Evolutionary conservation across 2,797 vertebrate genomes (phyloP), one percentile per base, ranked within the genome.

Genomic region (Notolepis coatsorum): DNA sequence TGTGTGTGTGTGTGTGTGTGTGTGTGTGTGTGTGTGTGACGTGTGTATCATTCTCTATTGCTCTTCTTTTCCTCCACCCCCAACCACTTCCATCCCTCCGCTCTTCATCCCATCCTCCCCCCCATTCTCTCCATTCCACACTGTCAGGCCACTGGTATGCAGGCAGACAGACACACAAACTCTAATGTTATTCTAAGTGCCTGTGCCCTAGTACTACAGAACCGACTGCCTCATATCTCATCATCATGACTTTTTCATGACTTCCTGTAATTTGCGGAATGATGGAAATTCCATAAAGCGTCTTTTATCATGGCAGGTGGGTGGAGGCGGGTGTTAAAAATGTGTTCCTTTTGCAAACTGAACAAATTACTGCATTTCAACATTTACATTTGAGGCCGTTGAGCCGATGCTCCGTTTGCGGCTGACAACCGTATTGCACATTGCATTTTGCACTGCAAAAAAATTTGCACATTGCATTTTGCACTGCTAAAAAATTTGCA

Each of bases 111-210:
- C 55, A 37, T 52, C 45, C n/a, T n/a, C n/a, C n/a, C n/a, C n/a
- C n/a, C n/a, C n/a, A n/a, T n/a, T n/a, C n/a, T 13, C 37, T 24
- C 54, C 47, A 47, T 68, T 68, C 59, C 66, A 71, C 46, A 12
- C 49, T 58, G 79, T 70, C 76, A 76, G 55, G 27, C 60, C 47
- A 49, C 64, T 70, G 79, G 48, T 53, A 59, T 56, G 71, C 51
- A 62, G 68, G 71, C 51, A 62, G 68, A 74, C 58, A 58, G 69
- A 77, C 38, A 48, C 45, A 66, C 25, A 38, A 17, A 43, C 37
- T 52, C 67, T 65, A 79, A 76, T 76, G 61, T 74, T 75, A 73
- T 75, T 80, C 10, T 49, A 78, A 80, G 25, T 50, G 27, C 57
- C 38, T 58, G n/a, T n/a, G 41, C 39, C 3, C 48, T 54, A n/a